Conservation (phyloP, 2,797 vertebrate genomes). For the Macropodus opercularis region DNA sequence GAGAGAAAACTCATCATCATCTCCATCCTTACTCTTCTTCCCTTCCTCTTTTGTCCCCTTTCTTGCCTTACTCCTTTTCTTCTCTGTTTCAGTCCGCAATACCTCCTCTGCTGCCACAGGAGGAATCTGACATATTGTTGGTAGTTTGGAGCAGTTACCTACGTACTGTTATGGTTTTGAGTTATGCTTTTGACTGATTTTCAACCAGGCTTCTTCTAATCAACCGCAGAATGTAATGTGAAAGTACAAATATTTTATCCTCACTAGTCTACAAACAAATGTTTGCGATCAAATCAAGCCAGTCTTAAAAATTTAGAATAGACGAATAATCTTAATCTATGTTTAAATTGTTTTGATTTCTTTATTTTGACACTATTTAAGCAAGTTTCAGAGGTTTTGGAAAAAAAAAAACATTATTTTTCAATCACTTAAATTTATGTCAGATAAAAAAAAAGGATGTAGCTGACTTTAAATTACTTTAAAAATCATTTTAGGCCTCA, state of each 20-base stretch:
- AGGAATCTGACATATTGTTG: slow-evolving; percentile 67
- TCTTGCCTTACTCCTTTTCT: slow-evolving; percentile 54
- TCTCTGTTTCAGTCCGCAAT: slow-evolving; percentile 66
- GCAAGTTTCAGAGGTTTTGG: not conserved
- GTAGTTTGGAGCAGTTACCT: slow-evolving; percentile 58
- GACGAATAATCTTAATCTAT: not conserved
- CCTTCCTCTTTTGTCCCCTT: slow-evolving; percentile 13
- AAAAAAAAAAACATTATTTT: no score
- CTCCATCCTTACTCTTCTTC: slow-evolving; percentile 41
- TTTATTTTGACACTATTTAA: not conserved
- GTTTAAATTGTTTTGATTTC: not conserved
- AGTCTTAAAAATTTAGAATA: not conserved
- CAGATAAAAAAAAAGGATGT: no score
- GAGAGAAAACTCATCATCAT: slow-evolving; percentile 82
- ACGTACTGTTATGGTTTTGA: slow-evolving; percentile 31
- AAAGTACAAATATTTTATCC: no score
- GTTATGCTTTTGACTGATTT: slow-evolving; percentile 23
- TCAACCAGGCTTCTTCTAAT: not conserved
- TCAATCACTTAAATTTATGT: not conserved
- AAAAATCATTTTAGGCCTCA: not conserved
- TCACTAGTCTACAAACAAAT: no score
- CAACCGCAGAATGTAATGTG: not conserved
- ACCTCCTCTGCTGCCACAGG: slow-evolving; percentile 62
- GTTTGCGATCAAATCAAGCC: slow-evolving; percentile 12
- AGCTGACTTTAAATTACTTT: not conserved